phyloP scores from a whole-genome alignment of 2,797 vertebrate species.

The Hemitrygon akajei region DNA sequence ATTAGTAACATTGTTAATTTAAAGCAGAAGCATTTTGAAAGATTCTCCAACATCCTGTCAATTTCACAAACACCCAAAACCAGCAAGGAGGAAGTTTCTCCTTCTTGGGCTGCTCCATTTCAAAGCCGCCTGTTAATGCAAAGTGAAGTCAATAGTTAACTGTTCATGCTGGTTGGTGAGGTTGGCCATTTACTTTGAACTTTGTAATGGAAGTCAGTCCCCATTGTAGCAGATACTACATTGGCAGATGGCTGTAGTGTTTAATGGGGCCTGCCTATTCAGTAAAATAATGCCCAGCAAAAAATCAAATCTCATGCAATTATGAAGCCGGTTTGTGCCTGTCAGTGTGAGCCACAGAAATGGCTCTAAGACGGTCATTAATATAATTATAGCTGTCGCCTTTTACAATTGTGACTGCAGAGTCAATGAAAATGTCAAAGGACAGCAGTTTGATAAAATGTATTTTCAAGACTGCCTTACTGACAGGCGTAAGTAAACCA shows the following conservation, averaged over 20 bases:
- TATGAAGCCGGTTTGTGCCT: neutral
- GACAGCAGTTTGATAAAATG: neutral
- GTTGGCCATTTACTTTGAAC: neutral
- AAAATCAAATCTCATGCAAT: neutral
- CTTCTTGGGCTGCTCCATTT: neutral
- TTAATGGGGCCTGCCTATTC: neutral
- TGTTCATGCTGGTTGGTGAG: neutral
- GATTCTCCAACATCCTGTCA: neutral
- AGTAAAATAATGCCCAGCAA: neutral
- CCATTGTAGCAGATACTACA: neutral
- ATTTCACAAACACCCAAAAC: neutral
- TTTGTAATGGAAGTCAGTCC: neutral
- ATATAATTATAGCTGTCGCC: conserved; percentile 21
- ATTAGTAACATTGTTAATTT: neutral
- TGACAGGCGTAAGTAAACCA: neutral
- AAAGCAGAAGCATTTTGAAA: neutral
- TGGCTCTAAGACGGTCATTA: conserved; percentile 1
- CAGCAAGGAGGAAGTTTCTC: neutral
- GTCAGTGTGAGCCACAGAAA: neutral
- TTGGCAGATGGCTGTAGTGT: neutral
- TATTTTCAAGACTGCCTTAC: neutral
- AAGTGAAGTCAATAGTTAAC: neutral
- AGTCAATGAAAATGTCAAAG: conserved; percentile 20
- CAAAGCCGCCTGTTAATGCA: neutral
- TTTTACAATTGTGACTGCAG: neutral